Percentiles rank a stretch among this genome's conserved stretches.
Conservation (phyloP, 1,140 invertebrate species). For the Patella vulgata region DNA sequence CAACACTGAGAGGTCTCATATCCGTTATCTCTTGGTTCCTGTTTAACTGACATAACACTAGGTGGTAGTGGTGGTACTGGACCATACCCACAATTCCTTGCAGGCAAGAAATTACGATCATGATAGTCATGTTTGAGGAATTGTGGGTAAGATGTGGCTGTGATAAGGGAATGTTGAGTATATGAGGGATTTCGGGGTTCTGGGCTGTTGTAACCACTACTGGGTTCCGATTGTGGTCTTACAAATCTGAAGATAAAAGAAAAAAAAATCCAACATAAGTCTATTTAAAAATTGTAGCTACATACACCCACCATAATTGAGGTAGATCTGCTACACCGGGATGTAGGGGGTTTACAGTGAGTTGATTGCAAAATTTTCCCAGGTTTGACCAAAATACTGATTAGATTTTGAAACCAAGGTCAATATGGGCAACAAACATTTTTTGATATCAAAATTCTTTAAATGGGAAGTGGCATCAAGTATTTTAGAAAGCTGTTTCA, state of each 20-base stretch:
- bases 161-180: conserved; percentile 1
- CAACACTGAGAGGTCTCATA: conserved; percentile 21
- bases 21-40: conserved; percentile 20
- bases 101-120: conserved; percentile 26
- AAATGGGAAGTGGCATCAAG: too few species aligned
- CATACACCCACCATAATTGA: too few species aligned
- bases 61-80: conserved; percentile 15
- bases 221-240: conserved; percentile 23
- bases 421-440: too few species aligned
- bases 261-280: too few species aligned
- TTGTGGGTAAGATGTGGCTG: conserved; percentile 20
- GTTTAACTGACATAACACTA: conserved; percentile 11
- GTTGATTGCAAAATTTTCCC: too few species aligned
- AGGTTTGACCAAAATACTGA: too few species aligned
- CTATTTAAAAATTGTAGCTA: too few species aligned
- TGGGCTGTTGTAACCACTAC: conserved; percentile 26
- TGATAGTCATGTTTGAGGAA: conserved; percentile 38
- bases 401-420: too few species aligned
- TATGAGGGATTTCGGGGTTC: conserved; percentile 26
- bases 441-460: too few species aligned
- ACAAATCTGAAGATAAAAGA: conserved; percentile 19
- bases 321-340: too few species aligned
- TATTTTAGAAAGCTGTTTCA: too few species aligned
- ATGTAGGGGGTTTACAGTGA: too few species aligned
- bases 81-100: conserved; percentile 35